phyloP scores from a whole-genome alignment of 2,113 vertebrate genomes.

The Poeciliopsis prolifica region DNA sequence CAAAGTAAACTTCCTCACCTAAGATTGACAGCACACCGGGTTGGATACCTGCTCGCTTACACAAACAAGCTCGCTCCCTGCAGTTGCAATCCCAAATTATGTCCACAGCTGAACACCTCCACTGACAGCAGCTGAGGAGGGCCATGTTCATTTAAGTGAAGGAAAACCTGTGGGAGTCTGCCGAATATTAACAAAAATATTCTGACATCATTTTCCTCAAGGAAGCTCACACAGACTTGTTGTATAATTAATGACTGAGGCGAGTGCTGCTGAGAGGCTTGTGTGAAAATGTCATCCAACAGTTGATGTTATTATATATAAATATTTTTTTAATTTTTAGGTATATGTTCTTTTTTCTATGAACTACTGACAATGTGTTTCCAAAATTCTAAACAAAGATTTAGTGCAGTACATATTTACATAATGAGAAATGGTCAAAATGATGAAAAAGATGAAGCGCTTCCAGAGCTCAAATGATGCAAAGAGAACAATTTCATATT shows the following conservation, averaged over 20 bases:
- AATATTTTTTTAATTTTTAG: no score
- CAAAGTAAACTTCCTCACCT: background rate
- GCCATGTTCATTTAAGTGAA: conserved; percentile 14
- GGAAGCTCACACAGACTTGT: conserved; percentile 10
- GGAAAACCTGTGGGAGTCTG: conserved; percentile 18
- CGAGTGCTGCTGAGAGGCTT: conserved; percentile 2
- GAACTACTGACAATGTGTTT: no score
- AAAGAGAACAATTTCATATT: no score
- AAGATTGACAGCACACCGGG: conserved; percentile 4
- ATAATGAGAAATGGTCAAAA: no score
- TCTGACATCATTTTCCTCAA: conserved; percentile 14
- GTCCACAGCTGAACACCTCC: background rate
- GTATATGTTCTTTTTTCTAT: no score
- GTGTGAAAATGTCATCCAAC: conserved; percentile 1
- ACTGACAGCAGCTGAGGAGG: conserved; percentile 2
- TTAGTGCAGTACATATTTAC: no score
- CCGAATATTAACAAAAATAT: conserved; percentile 3
- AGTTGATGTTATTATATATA: background rate
- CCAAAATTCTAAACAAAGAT: no score
- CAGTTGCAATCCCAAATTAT: conserved; percentile 18
- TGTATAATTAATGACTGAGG: conserved; percentile 16
- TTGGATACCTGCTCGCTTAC: background rate
- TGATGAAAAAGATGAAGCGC: no score
- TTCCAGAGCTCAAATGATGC: no score
- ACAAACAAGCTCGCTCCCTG: background rate